A percentile compares a stretch with the other conserved stretches of the same genome.
Evolutionary conservation across 1,140 invertebrate genomes (phyloP).

Genomic region (Heliconius hermathena): DNA sequence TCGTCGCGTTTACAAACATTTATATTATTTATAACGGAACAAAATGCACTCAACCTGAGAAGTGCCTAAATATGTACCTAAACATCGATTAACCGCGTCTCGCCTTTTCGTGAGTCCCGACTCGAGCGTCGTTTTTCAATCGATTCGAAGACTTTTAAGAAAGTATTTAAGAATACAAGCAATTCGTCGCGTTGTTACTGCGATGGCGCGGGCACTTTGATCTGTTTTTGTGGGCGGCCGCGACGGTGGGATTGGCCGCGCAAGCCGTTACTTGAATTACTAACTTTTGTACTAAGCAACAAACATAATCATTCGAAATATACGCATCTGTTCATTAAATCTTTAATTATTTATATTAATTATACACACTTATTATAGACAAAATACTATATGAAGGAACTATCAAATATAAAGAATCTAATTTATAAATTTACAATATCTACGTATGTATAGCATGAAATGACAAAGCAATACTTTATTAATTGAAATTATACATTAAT

Average conservation of each 20-base stretch:
- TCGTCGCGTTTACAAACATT: background rate
- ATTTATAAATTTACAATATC: background rate
- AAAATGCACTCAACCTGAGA: background rate
- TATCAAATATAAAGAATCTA: background rate
- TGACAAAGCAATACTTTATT: background rate
- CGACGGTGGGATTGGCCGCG: conserved; percentile 56
- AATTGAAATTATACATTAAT: conserved; percentile 6
- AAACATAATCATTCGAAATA: conserved; percentile 14
- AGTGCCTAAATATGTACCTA: conserved; percentile 33
- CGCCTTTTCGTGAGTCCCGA: conserved; percentile 58
- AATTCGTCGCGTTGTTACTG: conserved; percentile 71
- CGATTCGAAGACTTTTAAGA: conserved; percentile 61
- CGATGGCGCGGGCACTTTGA: conserved; percentile 68
- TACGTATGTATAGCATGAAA: background rate
- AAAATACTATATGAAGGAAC: background rate
- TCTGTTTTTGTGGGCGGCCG: conserved; percentile 70
- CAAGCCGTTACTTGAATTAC: conserved; percentile 58
- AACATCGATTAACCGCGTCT: conserved; percentile 62
- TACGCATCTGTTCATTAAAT: background rate
- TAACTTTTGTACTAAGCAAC: conserved; percentile 44
- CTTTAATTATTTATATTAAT: background rate
- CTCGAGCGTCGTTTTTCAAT: conserved; percentile 54
- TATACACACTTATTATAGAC: background rate
- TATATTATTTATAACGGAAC: background rate
- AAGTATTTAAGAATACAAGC: conserved; percentile 53